These are phyloP conservation scores for Drosophila kuntzei DNA, from an alignment of 2,888 invertebrate genomes.

Conservation along the genomic window DNA sequence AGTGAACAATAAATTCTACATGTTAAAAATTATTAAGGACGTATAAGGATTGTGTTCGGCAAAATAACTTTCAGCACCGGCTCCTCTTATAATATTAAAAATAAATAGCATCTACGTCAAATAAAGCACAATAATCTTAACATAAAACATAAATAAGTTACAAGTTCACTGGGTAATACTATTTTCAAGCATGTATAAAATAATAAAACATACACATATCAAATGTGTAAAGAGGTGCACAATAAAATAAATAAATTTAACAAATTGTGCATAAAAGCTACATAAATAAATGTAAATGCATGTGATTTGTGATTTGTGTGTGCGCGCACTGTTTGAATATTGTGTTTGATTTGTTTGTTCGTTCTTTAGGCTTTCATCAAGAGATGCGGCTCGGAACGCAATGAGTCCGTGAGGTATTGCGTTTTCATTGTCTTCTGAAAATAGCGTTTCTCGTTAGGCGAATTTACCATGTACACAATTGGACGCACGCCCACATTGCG, in stretches of 20 bases:
- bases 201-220: constrained; percentile 31
- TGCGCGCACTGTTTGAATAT: constrained; percentile 25
- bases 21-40: constrained; percentile 40
- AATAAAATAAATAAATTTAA: constrained; percentile 22
- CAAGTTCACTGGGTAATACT: constrained; percentile 68
- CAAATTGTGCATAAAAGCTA: constrained; percentile 29
- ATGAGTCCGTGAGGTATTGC: constrained; percentile 85
- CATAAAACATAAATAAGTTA: constrained; percentile 50
- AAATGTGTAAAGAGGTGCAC: constrained; percentile 19
- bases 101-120: constrained; percentile 44
- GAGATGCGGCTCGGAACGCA: constrained; percentile 85
- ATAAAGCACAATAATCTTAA: constrained; percentile 55
- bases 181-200: constrained; percentile 25
- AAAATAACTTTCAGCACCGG: constrained; percentile 26
- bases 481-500: constrained; percentile 85
- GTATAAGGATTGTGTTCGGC: constrained; percentile 13
- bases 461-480: constrained; percentile 85
- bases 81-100: constrained; percentile 18
- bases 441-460: constrained; percentile 86
- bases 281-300: constrained; percentile 62
- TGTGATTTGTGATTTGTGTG: constrained; percentile 42
- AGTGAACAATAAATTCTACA: constrained; percentile 32
- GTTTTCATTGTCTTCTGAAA: constrained; percentile 86
- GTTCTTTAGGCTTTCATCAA: constrained; percentile 81
- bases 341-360: constrained; percentile 18